Evolutionary conservation across 2,797 vertebrate species (phyloP).

Genomic region (Sebastolobus alascanus): DNA sequence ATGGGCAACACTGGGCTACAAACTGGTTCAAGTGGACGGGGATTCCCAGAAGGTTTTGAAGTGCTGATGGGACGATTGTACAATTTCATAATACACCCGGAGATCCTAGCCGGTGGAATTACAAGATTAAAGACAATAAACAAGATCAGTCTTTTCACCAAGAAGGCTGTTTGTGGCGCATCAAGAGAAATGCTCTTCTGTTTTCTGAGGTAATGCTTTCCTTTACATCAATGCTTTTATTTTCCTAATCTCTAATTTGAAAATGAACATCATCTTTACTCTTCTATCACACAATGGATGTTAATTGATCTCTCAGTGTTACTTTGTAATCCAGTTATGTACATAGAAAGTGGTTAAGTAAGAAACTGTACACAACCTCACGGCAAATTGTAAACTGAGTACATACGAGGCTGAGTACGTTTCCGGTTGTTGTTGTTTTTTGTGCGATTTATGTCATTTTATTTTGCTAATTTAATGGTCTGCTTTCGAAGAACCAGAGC

Average conservation of each 20-base stretch:
- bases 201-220: background rate
- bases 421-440: too few relatives aligned
- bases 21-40: background rate
- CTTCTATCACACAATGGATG: background rate
- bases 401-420: too few relatives aligned
- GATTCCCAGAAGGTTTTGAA: conserved; percentile 3
- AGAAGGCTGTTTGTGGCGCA: background rate
- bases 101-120: background rate
- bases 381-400: too few relatives aligned
- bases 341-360: too few relatives aligned
- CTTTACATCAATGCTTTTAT: background rate
- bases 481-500: too few relatives aligned
- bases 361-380: background rate
- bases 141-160: background rate
- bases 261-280: background rate
- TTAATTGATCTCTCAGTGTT: background rate
- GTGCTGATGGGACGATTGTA: background rate
- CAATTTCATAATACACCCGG: background rate
- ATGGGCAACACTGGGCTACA: background rate
- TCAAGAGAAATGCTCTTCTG: background rate
- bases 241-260: background rate
- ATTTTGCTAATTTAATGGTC: fast-evolving
- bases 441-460: too few relatives aligned
- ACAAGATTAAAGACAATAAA: background rate
- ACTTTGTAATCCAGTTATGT: background rate